These are phyloP conservation scores for Isurus oxyrinchus DNA, from an alignment of 2,113 vertebrate species.

Conservation along the genomic window DNA sequence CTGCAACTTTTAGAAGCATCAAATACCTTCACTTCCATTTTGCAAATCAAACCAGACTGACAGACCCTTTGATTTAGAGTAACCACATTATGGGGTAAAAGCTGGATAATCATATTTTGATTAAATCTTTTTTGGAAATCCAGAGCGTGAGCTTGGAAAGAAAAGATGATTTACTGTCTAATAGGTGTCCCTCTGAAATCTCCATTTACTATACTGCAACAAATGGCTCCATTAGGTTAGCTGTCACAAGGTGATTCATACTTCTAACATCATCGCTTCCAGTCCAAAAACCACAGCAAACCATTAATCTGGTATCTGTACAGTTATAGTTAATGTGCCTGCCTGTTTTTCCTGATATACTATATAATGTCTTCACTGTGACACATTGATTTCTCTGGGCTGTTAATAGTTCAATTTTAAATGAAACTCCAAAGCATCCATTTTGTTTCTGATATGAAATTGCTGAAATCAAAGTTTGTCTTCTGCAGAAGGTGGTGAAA, in stretches of 20 bases:
- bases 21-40: constrained; percentile 13
- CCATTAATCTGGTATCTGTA: constrained; percentile 54
- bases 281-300: constrained; percentile 42
- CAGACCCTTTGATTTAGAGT: constrained; percentile 27
- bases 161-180: constrained; percentile 42
- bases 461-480: constrained; percentile 36
- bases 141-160: constrained; percentile 20
- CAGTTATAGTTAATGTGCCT: constrained; percentile 45
- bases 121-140: constrained; percentile 32
- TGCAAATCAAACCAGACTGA: constrained; percentile 30
- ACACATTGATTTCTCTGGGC: constrained; percentile 35
- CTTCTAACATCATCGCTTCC: constrained; percentile 48
- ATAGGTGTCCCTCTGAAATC: constrained; percentile 47
- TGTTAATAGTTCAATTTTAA: constrained; percentile 38
- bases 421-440: constrained; percentile 25
- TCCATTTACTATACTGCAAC: constrained; percentile 48
- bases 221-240: constrained; percentile 46
- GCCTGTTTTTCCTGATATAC: constrained; percentile 43
- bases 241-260: constrained; percentile 56
- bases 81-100: constrained; percentile 33
- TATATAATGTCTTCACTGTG: constrained; percentile 31
- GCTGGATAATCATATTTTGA: constrained; percentile 36
- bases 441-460: constrained; percentile 30
- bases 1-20: constrained; percentile 20
- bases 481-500: not conserved